Percentiles rank a stretch among this genome's conserved stretches.
Conservation (phyloP, 2,113 vertebrate species). For the Gasterosteus nipponicus region DNA sequence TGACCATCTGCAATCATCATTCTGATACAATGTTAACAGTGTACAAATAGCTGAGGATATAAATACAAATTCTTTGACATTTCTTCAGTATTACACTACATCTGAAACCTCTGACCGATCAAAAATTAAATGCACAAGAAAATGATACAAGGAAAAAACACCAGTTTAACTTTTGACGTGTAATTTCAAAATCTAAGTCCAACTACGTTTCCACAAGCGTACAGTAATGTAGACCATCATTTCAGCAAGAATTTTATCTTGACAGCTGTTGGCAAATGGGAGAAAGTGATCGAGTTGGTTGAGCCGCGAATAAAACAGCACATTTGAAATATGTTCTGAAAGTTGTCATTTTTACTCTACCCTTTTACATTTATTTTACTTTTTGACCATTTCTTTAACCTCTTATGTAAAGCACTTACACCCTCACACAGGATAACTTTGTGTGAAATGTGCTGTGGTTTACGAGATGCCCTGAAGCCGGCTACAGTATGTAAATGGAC, state of each 20-base stretch:
- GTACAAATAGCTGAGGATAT: constrained; percentile 64
- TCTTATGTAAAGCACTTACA: constrained; percentile 19
- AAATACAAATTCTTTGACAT: constrained; percentile 64
- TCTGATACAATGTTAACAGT: constrained; percentile 45
- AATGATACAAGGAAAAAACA: constrained; percentile 36
- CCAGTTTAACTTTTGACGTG: constrained; percentile 23
- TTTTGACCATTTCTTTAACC: background rate
- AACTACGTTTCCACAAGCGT: constrained; percentile 30
- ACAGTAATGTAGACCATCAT: constrained; percentile 29
- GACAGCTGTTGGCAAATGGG: constrained; percentile 13
- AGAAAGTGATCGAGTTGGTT: background rate
- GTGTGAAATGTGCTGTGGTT: constrained; percentile 14
- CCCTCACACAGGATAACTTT: constrained; percentile 6
- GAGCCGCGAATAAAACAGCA: constrained; percentile 6
- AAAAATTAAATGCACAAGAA: constrained; percentile 40
- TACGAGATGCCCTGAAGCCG: constrained; percentile 8
- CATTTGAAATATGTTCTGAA: background rate
- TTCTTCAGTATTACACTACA: constrained; percentile 48
- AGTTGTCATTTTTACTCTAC: background rate
- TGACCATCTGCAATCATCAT: constrained; percentile 31
- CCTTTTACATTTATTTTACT: constrained; percentile 18
- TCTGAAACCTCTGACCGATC: constrained; percentile 24
- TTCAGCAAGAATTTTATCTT: constrained; percentile 25
- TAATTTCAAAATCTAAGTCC: constrained; percentile 23
- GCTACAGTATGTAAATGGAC: constrained; percentile 24